These are phyloP conservation scores for Andrena trimmerana DNA, from an alignment of 2,888 invertebrate species.

Conservation along the genomic window DNA sequence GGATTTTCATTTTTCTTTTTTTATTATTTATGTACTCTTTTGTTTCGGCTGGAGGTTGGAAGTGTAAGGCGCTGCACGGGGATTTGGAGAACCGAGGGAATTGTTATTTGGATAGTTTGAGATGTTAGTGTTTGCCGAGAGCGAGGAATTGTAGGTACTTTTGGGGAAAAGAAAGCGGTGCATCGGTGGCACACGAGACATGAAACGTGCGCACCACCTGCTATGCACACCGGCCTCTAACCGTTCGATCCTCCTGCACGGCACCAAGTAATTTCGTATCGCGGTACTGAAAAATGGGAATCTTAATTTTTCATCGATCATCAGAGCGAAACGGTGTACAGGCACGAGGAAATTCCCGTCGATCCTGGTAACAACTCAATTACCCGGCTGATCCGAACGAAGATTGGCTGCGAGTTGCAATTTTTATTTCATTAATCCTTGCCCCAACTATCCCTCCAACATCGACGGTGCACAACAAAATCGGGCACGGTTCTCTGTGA, in stretches of 20 bases:
- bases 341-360: background rate
- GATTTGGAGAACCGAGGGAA: background rate
- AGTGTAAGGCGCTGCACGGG: too few relatives aligned
- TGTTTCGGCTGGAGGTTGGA: background rate
- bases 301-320: conserved; percentile 41
- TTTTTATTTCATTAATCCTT: too few relatives aligned
- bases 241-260: conserved; percentile 52
- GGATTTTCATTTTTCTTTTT: too few relatives aligned
- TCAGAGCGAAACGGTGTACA: background rate
- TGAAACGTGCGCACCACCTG: conserved; percentile 73
- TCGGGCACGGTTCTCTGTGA: too few relatives aligned
- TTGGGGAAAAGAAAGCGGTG: conserved; percentile 17
- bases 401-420: background rate
- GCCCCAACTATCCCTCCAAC: too few relatives aligned
- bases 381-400: background rate
- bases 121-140: background rate
- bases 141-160: background rate
- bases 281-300: conserved; percentile 29
- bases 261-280: conserved; percentile 40
- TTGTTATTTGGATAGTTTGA: background rate
- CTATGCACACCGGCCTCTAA: conserved; percentile 69
- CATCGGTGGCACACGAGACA: conserved; percentile 24
- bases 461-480: too few relatives aligned
- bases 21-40: background rate
- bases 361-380: background rate